A percentile compares a stretch with the other conserved stretches of the same genome.
phyloP scores from a whole-genome alignment of 2,113 vertebrate species.

The Zosterops borbonicus region DNA sequence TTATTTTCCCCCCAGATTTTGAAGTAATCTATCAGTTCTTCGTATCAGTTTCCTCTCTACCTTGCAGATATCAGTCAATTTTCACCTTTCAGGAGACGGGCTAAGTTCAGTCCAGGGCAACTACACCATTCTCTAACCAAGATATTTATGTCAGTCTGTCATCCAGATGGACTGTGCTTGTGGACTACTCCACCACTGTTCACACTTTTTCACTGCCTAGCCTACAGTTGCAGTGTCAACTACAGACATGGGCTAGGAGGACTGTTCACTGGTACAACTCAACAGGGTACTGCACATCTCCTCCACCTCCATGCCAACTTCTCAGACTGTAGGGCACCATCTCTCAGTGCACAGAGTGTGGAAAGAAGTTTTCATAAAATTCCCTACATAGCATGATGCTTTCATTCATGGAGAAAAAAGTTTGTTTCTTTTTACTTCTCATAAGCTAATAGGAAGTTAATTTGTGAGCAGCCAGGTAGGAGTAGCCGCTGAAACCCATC shows the following conservation, averaged over 20 bases:
- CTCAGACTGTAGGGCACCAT: not conserved
- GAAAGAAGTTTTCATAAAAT: not conserved
- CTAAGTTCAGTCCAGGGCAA: not conserved
- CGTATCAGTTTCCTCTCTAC: not conserved
- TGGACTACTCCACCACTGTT: not conserved
- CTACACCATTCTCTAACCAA: not conserved
- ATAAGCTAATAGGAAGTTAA: not conserved
- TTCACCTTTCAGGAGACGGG: not conserved
- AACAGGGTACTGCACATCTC: not conserved
- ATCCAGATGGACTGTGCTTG: not conserved
- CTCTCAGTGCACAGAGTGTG: not conserved
- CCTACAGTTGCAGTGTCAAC: not conserved
- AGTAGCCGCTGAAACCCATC: not conserved
- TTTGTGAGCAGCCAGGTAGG: not conserved
- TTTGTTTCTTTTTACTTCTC: not conserved
- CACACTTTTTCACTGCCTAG: not conserved
- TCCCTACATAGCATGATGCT: not conserved
- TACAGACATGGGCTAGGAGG: too few species aligned
- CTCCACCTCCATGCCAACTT: not conserved
- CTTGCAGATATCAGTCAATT: not conserved
- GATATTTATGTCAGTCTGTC: not conserved
- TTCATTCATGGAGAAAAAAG: not conserved
- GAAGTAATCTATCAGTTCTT: not conserved
- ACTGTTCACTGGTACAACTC: not conserved
- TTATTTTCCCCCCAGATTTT: not conserved